Percentiles rank a stretch among this genome's conserved stretches.
Evolutionary conservation across 1,140 invertebrate species (phyloP).

Genomic region (Anastrepha ludens): DNA sequence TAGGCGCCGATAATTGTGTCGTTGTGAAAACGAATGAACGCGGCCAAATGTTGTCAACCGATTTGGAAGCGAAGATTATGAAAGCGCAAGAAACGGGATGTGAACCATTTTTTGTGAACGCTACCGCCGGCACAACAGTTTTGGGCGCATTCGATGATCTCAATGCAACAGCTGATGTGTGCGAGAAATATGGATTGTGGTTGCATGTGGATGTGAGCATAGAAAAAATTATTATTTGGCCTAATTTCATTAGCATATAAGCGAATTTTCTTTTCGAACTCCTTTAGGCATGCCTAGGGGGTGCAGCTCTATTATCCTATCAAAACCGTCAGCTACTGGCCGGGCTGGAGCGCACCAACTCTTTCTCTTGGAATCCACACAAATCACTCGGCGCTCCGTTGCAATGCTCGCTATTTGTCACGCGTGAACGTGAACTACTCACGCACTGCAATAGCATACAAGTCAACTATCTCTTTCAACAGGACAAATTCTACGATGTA

Average conservation of each 20-base stretch:
- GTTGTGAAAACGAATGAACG: slow-evolving; percentile 80
- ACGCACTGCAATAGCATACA: slow-evolving; percentile 85
- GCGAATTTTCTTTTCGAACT: neutral
- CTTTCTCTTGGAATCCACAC: slow-evolving; percentile 95
- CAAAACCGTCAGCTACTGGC: slow-evolving; percentile 63
- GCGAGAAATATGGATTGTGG: slow-evolving; percentile 82
- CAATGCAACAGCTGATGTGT: slow-evolving; percentile 82
- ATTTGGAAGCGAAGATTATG: slow-evolving; percentile 77
- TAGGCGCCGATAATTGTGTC: slow-evolving; percentile 85
- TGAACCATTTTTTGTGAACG: slow-evolving; percentile 82
- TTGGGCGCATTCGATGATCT: slow-evolving; percentile 91
- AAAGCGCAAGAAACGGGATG: slow-evolving; percentile 74
- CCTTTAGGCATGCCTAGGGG: slow-evolving; percentile 83
- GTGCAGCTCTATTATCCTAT: slow-evolving; percentile 75
- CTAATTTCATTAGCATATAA: neutral
- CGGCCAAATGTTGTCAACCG: slow-evolving; percentile 80
- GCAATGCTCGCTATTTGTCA: slow-evolving; percentile 90
- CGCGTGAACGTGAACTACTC: slow-evolving; percentile 80
- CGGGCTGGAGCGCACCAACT: slow-evolving; percentile 77
- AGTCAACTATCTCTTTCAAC: slow-evolving; percentile 92
- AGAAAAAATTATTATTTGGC: neutral
- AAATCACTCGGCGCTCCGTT: slow-evolving; percentile 92
- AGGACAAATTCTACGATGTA: slow-evolving; percentile 95
- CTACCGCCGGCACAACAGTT: slow-evolving; percentile 85
- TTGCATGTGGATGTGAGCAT: slow-evolving; percentile 82